Percentiles rank a stretch among this genome's conserved stretches.
These are phyloP conservation scores for Recurvirostra avosetta DNA, from an alignment of 2,113 vertebrate species.

Conservation along the genomic window DNA sequence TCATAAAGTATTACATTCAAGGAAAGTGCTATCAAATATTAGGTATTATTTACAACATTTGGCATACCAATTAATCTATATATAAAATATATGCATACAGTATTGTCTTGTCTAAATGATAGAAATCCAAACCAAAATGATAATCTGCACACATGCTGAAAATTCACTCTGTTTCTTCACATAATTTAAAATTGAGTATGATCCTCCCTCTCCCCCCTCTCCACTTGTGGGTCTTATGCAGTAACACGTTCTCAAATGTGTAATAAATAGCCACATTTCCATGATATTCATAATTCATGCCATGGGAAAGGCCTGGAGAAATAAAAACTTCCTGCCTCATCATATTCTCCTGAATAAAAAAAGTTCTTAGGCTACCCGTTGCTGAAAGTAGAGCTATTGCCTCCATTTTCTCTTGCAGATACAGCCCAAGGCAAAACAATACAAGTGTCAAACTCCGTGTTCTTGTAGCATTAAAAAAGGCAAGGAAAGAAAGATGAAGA, in stretches of 20 bases:
- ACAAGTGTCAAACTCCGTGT: neutral
- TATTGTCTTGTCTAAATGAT: neutral
- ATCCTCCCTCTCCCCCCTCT: neutral
- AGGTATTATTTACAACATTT: neutral
- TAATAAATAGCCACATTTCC: neutral
- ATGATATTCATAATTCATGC: neutral
- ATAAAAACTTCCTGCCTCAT: conserved; percentile 43
- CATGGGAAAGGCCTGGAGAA: conserved; percentile 1
- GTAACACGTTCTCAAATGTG: neutral
- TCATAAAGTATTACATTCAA: neutral
- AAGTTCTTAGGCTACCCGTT: neutral
- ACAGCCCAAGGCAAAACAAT: conserved; percentile 37
- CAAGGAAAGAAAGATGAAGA: neutral
- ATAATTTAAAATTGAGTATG: neutral
- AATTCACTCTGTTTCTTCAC: neutral
- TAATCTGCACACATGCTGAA: neutral
- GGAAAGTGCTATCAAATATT: neutral
- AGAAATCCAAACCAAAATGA: neutral
- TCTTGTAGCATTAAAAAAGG: neutral
- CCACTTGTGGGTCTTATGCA: neutral
- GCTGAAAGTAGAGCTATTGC: conserved; percentile 32
- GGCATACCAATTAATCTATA: neutral
- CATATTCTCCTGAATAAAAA: neutral
- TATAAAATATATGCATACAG: neutral
- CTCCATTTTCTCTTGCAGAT: conserved; percentile 35